Evolutionary conservation across 2,113 vertebrate genomes (phyloP), one percentile per base, ranked within the genome.

Genomic region (Stegastes partitus): DNA sequence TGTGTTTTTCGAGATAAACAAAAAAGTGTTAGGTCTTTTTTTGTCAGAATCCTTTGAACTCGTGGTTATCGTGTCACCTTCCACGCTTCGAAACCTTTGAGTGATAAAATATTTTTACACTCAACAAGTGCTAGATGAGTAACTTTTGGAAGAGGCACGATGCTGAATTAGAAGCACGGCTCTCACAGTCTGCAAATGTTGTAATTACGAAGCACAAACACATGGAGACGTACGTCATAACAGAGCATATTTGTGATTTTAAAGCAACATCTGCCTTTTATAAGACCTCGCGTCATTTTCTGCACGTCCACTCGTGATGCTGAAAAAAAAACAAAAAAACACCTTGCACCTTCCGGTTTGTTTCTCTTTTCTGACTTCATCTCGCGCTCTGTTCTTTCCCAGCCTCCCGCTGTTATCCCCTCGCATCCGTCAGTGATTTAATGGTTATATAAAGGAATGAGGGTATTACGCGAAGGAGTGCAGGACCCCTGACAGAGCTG

Each of bases 241-340:
- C 81, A 74, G 49, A 67, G 54, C 86, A 81, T 82, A 77, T 90
- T 91, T 87, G 77, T 23, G 57, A 73, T 76, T 81, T 76, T 81
- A 75, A 71, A 69, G 67, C 55, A 79, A 84, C 92, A 91, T 88
- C 91, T 92, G 90, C 73, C 77, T 93, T 89, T 93, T 86, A 90
- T 86, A 89, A 91, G 59, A 69, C 12, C 57, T 88, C 67, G 62
- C 77, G 26, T 94, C 90, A 92, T 87, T 66, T 67, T 68, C 66
- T 49, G 73, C 63, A 23, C 72, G 18, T 86, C 26, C 12, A 37
- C 44, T 14, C 26, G 56, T 50, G 19, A 64, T 68, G 86, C 86
- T 74, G 74, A 49, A 64, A 50, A 50, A 79, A 68, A 49, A 64
- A 50, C 45, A 79, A 68, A 64, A 54, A 50, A 79, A 68, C 77